Evolutionary conservation across 2,888 invertebrate genomes (phyloP).

Genomic region (Drosophila fungiperda): DNA sequence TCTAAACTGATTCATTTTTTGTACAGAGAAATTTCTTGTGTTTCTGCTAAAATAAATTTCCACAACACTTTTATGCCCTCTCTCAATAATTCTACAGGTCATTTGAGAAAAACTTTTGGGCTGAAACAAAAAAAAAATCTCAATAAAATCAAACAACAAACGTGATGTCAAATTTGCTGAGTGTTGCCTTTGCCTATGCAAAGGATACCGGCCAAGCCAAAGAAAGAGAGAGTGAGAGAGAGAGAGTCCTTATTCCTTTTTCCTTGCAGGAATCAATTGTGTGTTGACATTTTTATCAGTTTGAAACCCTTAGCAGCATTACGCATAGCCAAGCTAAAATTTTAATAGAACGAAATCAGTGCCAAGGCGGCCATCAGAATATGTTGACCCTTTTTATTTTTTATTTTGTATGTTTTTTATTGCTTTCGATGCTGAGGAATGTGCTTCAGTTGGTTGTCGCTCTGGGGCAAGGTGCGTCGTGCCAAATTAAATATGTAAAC

Average conservation of each 20-base stretch:
- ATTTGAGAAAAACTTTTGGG: slow-evolving; percentile 32
- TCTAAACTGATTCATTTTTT: not conserved
- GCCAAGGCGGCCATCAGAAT: slow-evolving; percentile 57
- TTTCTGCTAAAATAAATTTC: not conserved
- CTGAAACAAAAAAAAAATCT: slow-evolving; percentile 59
- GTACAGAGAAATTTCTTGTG: not conserved
- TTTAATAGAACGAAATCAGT: slow-evolving; percentile 72
- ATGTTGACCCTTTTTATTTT: slow-evolving; percentile 67
- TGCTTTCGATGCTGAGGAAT: slow-evolving; percentile 22
- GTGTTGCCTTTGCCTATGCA: slow-evolving; percentile 22
- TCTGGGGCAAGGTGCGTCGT: slow-evolving; percentile 58
- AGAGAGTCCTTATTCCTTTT: not conserved
- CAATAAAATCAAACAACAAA: slow-evolving; percentile 80
- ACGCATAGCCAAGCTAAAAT: slow-evolving; percentile 69
- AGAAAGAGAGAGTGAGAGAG: not conserved
- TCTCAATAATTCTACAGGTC: slow-evolving; percentile 5
- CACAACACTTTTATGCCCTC: not conserved
- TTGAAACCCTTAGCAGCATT: slow-evolving; percentile 32
- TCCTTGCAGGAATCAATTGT: slow-evolving; percentile 69
- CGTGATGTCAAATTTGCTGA: slow-evolving; percentile 63
- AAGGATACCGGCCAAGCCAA: not conserved
- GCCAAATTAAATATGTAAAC: slow-evolving; percentile 73
- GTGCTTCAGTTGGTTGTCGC: slow-evolving; percentile 30
- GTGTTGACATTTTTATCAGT: slow-evolving; percentile 80
- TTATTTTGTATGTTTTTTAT: not conserved